A percentile compares a stretch with the other conserved stretches of the same genome.
Conservation (phyloP, 2,113 vertebrate species). For the Hippocampus barbouri region DNA sequence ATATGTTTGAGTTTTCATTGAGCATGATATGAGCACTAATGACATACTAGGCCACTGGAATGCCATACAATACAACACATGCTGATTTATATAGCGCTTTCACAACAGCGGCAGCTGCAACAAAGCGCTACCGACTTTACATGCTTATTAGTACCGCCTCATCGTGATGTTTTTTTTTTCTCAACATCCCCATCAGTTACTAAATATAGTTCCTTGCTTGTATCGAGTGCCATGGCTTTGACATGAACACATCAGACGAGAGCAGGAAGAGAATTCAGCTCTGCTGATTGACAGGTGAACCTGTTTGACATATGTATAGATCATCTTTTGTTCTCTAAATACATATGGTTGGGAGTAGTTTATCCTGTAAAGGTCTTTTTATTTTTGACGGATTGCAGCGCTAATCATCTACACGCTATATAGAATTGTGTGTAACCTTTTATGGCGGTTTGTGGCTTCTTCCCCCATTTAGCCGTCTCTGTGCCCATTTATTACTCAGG, state of each 20-base stretch:
- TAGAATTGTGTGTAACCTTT: slow-evolving; percentile 73
- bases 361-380: background rate
- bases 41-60: background rate
- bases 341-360: background rate
- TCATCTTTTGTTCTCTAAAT: background rate
- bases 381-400: slow-evolving; percentile 47
- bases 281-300: background rate
- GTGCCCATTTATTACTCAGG: slow-evolving; percentile 76
- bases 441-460: slow-evolving; percentile 61
- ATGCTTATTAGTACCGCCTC: background rate
- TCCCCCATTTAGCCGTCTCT: slow-evolving; percentile 71
- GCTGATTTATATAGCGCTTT: too few relatives aligned
- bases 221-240: background rate
- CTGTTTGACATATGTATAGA: background rate
- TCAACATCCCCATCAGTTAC: background rate
- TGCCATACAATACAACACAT: background rate
- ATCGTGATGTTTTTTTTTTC: background rate
- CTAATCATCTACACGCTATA: slow-evolving; percentile 67
- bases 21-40: background rate
- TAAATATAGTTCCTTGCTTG: background rate
- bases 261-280: background rate
- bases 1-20: background rate
- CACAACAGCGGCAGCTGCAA: too few relatives aligned
- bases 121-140: background rate
- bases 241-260: background rate